These are phyloP conservation scores for Numenius phaeopus DNA, from an alignment of 2,797 vertebrate genomes.

Conservation along the genomic window DNA sequence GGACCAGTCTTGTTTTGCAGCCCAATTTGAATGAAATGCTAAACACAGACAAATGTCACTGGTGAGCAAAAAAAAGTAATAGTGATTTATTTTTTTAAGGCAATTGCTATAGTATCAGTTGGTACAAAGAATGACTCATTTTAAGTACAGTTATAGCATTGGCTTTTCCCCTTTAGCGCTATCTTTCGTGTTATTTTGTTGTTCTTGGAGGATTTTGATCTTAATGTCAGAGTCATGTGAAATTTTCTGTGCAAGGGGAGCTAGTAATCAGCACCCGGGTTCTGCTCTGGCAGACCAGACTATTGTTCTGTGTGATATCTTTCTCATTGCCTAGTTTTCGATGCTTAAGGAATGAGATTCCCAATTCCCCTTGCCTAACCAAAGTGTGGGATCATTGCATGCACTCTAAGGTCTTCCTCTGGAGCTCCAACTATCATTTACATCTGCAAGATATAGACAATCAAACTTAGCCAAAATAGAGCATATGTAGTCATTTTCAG, in stretches of 20 bases:
- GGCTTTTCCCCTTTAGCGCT: constrained; percentile 39
- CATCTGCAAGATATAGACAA: neutral
- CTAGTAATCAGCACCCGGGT: neutral
- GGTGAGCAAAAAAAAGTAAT: neutral
- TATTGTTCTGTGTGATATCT: neutral
- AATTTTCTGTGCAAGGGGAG: constrained; percentile 17
- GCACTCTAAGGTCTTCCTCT: neutral
- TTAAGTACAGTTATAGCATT: constrained; percentile 33
- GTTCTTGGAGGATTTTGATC: constrained; percentile 45
- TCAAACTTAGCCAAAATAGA: neutral
- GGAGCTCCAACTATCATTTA: neutral
- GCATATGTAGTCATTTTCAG: neutral
- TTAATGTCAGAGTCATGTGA: constrained; percentile 23
- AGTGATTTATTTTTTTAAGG: constrained; percentile 29
- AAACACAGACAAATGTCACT: neutral
- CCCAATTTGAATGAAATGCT: neutral
- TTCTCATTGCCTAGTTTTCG: neutral
- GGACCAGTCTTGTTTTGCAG: neutral
- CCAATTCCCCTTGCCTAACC: neutral
- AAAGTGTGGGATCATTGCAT: neutral
- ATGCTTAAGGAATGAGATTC: neutral
- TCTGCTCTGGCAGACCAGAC: constrained; percentile 34
- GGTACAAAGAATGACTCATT: neutral
- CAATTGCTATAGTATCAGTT: neutral
- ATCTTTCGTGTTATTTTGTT: constrained; percentile 8